Evolutionary conservation across 2,888 invertebrate genomes (phyloP), one percentile per base, ranked within the genome.

Genomic region (Carpatolechia fugitivella): DNA sequence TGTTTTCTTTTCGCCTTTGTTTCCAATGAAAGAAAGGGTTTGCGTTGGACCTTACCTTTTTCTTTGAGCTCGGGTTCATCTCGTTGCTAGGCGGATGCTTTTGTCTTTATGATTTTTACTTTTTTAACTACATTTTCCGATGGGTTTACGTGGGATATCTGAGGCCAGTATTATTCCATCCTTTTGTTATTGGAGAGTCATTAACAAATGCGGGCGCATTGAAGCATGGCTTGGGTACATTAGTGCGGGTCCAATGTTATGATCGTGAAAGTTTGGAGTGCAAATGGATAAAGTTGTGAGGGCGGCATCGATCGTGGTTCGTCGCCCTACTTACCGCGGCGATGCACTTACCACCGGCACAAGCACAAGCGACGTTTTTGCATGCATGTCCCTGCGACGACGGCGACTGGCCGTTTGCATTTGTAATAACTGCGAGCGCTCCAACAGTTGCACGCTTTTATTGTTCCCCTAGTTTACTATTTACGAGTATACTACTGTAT

Each of bases 291-390:
- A 86, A 88, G 84, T 86, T 85, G 84, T 79, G 68, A 76, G 67
- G 83, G 84, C 80, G 80, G 67, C 82, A 89, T 89, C 89, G 89
- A 88, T 88, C 88, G 85, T 80, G 85, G 89, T 88, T 89, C 88
- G 89, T 86, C 87, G 89, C 78, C 87, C 89, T 88, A 89, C 87
- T 88, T 89, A 86, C 85, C 70, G 72, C 74, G 76, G 75, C 76
- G 81, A 82, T 87, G 85, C 86, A 85, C 80, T 85, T 81, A 81
- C 75, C 76, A 36, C 69, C 72, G 75, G 74, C 76, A 18, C 18
- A 16, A 16, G 76, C 79, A 74, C 78, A 75, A n/a, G n/a, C 76
- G 72, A 70, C 74, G 74, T 74, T 82, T 67, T 62, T 69, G 66
- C 64, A 31, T 52, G 52, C 52, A 51, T 52, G 48, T 40, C 55